Evolutionary conservation across 2,797 vertebrate species (phyloP).

Genomic region (Agapornis canus): DNA sequence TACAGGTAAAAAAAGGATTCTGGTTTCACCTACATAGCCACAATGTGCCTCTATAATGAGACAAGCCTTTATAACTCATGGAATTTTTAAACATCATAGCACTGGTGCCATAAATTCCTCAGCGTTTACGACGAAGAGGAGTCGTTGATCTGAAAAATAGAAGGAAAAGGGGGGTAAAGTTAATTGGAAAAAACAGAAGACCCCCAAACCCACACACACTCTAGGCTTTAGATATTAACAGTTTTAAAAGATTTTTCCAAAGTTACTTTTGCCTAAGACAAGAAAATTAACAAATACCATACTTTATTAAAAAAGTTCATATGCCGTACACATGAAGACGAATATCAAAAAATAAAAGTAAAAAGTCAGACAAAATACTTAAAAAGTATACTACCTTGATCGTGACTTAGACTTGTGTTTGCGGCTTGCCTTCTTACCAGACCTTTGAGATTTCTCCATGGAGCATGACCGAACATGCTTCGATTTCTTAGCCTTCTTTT

Average conservation of each 20-base stretch:
- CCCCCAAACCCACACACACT: constrained; percentile 67
- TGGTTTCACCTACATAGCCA: constrained; percentile 94
- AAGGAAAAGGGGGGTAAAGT: constrained; percentile 71
- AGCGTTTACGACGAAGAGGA: constrained; percentile 93
- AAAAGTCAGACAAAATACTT: constrained; percentile 81
- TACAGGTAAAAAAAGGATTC: constrained; percentile 88
- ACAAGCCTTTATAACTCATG: constrained; percentile 99
- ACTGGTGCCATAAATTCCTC: constrained; percentile 85
- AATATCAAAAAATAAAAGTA: constrained; percentile 71
- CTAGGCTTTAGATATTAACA: constrained; percentile 73
- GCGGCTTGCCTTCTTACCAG: constrained; percentile 99
- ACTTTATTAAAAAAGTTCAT: constrained; percentile 71
- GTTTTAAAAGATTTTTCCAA: constrained; percentile 69
- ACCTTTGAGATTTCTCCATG: constrained; percentile 99
- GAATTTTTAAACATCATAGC: constrained; percentile 94
- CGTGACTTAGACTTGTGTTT: constrained; percentile 99
- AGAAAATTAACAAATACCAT: constrained; percentile 74
- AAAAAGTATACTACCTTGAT: constrained; percentile 99
- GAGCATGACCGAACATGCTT: constrained; percentile 98
- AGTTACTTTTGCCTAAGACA: constrained; percentile 70
- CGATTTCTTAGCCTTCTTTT: constrained; percentile 97
- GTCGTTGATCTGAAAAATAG: constrained; percentile 94
- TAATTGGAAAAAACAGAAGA: constrained; percentile 66
- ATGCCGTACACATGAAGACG: constrained; percentile 78
- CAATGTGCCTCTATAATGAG: constrained; percentile 99